Evolutionary conservation across 2,888 invertebrate genomes (phyloP).

Genomic region (Parascotia fuliginaria): DNA sequence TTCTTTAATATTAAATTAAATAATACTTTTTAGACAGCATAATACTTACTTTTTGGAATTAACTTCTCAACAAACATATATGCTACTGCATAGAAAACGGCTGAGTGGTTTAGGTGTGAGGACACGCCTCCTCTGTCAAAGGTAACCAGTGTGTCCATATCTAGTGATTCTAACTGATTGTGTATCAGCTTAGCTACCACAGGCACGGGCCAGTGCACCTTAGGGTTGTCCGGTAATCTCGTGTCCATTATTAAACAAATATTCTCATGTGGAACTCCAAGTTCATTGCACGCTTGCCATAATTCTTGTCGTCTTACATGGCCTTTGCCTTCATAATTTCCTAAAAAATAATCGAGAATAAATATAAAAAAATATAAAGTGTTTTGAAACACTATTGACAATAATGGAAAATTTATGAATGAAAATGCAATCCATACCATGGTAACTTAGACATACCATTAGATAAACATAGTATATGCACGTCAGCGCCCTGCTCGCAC

Average conservation of each 20-base stretch:
- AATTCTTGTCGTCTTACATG: slow-evolving; percentile 90
- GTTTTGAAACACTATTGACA: neutral
- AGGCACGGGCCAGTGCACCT: slow-evolving; percentile 89
- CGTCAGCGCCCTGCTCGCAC: slow-evolving; percentile 87
- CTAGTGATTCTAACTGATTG: slow-evolving; percentile 89
- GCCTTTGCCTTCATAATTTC: slow-evolving; percentile 88
- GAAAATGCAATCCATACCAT: no score
- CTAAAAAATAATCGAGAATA: no score
- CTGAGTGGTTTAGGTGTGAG: slow-evolving; percentile 96
- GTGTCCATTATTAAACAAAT: slow-evolving; percentile 90
- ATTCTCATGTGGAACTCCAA: slow-evolving; percentile 92
- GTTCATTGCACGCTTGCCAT: slow-evolving; percentile 90
- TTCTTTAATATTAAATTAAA: no score
- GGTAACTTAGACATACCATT: slow-evolving; percentile 91
- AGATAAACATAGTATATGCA: slow-evolving; percentile 94
- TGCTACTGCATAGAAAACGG: slow-evolving; percentile 93
- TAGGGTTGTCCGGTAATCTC: slow-evolving; percentile 91
- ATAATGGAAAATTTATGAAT: neutral
- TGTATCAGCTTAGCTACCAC: slow-evolving; percentile 76
- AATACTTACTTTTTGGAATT: slow-evolving; percentile 89
- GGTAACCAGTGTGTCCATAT: slow-evolving; percentile 94
- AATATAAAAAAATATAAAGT: no score
- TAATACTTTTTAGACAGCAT: no score
- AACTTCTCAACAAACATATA: slow-evolving; percentile 91
- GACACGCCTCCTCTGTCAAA: slow-evolving; percentile 98